Base-by-base conservation (phyloP, 1,140 invertebrate species). In the Contarinia nasturtii region DNA sequence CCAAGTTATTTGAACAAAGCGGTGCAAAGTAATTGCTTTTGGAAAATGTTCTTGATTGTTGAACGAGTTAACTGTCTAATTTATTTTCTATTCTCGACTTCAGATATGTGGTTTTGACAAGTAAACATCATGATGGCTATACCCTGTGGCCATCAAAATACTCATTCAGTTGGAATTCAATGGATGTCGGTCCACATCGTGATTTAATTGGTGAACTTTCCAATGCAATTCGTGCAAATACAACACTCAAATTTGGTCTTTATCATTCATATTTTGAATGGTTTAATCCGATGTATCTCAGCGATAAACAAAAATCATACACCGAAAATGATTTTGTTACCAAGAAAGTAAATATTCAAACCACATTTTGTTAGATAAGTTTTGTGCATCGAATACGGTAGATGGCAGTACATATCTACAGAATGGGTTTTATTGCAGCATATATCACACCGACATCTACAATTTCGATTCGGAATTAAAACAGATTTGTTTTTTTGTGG, bases 201-300 rank as follows among this genome's bases (percentile, higher is more conserved):
- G 86, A 95, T 67, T 58, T 94, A 33, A 67, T 93, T 18, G 20
- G 11, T 45, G 84, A 88, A 52, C 60, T 93, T 5, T 69, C 80
- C 0, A 52, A 65, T 14, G 80, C 84, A 2, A 69, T 92, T 18
- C 68, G 79, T 49, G 66, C 63, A 7, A 57, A 71, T 15, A 72
- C 74, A 4, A 55, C 71, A 20, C 54, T 92, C 1, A 76, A 72
- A 53, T 92, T 91, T 64, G 89, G 89, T 1, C 59, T 92, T 0
- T 94, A 93, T 59, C 85, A 93, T 59, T 92, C 87, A 0, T 56
- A 92, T 11, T 90, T 79, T 57, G 90, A 93, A 63, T 93, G 89
- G 89, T 94, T 76, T 56, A 86, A 94, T 67, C 86, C 86, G 0
- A 61, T 90, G 22, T 93, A 86, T 60, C 54, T 82, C 15, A 55